Evolutionary conservation across 2,888 invertebrate species (phyloP).

Genomic region (Eupithecia exiguata): DNA sequence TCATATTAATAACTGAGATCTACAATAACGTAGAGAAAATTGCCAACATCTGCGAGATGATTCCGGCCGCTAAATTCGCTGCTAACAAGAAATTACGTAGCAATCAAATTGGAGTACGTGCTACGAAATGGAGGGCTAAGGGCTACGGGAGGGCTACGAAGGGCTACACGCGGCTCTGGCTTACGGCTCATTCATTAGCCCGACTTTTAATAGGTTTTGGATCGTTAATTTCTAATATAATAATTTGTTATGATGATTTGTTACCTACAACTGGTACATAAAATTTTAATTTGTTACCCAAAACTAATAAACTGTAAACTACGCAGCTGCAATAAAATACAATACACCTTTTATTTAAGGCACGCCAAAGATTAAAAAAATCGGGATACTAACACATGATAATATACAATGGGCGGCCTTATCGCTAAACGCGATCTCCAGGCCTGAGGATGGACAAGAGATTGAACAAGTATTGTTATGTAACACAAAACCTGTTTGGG

Average conservation of each 20-base stretch:
- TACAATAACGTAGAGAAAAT: conserved; percentile 41
- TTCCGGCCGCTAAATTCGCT: conserved; percentile 39
- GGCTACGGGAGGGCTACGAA: conserved; percentile 36
- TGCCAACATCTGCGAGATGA: conserved; percentile 41
- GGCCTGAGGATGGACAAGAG: too few relatives aligned
- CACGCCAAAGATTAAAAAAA: too few relatives aligned
- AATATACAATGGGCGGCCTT: too few relatives aligned
- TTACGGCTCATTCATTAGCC: conserved; percentile 13
- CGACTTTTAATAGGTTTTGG: background rate
- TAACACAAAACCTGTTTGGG: background rate
- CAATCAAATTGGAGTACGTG: conserved; percentile 47
- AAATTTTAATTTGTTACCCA: too few relatives aligned
- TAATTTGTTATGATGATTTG: background rate
- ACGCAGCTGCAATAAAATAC: background rate
- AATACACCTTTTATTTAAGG: too few relatives aligned
- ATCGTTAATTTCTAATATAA: background rate
- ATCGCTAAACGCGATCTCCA: too few relatives aligned
- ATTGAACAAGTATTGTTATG: too few relatives aligned
- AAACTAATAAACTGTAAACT: background rate
- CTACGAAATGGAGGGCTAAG: conserved; percentile 35
- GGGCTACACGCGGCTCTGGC: conserved; percentile 18
- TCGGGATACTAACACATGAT: too few relatives aligned
- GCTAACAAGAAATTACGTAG: conserved; percentile 48
- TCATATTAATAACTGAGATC: conserved; percentile 35
- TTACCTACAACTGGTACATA: background rate